These are phyloP conservation scores for Neosalanx taihuensis DNA, from an alignment of 2,797 vertebrate species.

Conservation along the genomic window DNA sequence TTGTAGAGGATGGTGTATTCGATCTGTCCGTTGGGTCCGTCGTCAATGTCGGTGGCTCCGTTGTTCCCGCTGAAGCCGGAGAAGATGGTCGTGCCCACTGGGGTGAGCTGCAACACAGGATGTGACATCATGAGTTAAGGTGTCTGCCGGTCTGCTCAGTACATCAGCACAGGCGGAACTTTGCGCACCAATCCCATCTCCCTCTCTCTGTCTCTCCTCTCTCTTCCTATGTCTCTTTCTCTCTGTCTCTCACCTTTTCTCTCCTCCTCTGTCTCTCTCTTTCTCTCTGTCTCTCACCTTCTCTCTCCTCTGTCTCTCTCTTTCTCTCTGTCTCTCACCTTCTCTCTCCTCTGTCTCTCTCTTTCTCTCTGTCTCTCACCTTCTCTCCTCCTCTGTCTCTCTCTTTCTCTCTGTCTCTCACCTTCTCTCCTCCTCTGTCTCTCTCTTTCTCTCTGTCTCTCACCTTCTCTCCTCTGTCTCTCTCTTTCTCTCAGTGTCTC, in stretches of 20 bases:
- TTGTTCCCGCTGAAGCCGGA: constrained; percentile 91
- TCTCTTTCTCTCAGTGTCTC: not conserved
- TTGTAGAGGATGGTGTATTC: constrained; percentile 95
- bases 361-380: not conserved
- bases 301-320: not conserved
- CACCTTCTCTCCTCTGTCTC: not conserved
- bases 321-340: not conserved
- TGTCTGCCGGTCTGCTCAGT: not conserved
- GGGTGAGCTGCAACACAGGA: constrained; percentile 82
- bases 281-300: not conserved
- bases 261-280: not conserved
- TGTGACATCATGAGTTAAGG: not conserved
- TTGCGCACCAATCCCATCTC: not conserved
- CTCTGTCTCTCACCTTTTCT: not conserved
- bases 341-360: constrained; percentile 3
- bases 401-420: constrained; percentile 13
- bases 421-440: constrained; percentile 1
- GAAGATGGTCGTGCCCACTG: constrained; percentile 95
- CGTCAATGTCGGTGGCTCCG: constrained; percentile 93
- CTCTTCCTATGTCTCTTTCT: not conserved
- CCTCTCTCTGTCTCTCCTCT: not conserved
- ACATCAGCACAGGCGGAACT: not conserved
- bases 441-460: constrained; percentile 7
- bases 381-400: not conserved
- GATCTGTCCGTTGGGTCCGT: constrained; percentile 96